These are phyloP conservation scores for Gasteruption jaculator DNA, from an alignment of 2,888 invertebrate species.

Conservation along the genomic window DNA sequence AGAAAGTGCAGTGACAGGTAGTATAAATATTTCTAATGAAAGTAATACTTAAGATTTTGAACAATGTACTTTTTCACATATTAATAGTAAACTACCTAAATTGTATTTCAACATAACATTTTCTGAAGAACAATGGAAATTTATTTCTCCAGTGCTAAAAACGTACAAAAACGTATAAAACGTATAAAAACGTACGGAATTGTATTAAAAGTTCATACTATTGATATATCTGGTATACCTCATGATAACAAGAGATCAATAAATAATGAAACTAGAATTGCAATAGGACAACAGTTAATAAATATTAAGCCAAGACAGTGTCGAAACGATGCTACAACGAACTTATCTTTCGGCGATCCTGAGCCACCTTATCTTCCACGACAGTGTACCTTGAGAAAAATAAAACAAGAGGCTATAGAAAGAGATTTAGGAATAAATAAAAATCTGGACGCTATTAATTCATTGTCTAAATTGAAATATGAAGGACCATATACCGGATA, in stretches of 20 bases:
- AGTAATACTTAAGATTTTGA: too few relatives aligned
- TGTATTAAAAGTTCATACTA: slow-evolving; percentile 1
- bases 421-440: slow-evolving; percentile 1
- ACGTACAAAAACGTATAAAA: too few relatives aligned
- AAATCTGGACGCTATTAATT: not conserved
- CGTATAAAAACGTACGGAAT: too few relatives aligned
- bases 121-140: too few relatives aligned
- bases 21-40: too few relatives aligned
- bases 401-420: slow-evolving; percentile 14
- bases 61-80: too few relatives aligned
- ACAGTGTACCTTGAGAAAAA: slow-evolving; percentile 12
- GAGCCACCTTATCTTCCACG: slow-evolving; percentile 15
- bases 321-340: slow-evolving; percentile 10
- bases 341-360: slow-evolving; percentile 15
- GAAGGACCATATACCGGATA: slow-evolving; percentile 14
- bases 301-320: slow-evolving; percentile 4
- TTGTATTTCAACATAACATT: too few relatives aligned
- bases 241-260: slow-evolving; percentile 1
- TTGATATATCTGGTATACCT: slow-evolving; percentile 12
- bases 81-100: too few relatives aligned
- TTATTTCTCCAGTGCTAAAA: too few relatives aligned
- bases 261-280: not conserved
- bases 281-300: not conserved
- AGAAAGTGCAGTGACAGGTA: too few relatives aligned
- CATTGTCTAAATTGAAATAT: slow-evolving; percentile 14